These are phyloP conservation scores for Lucifuga dentata DNA, from an alignment of 2,113 vertebrate genomes.

Conservation along the genomic window DNA sequence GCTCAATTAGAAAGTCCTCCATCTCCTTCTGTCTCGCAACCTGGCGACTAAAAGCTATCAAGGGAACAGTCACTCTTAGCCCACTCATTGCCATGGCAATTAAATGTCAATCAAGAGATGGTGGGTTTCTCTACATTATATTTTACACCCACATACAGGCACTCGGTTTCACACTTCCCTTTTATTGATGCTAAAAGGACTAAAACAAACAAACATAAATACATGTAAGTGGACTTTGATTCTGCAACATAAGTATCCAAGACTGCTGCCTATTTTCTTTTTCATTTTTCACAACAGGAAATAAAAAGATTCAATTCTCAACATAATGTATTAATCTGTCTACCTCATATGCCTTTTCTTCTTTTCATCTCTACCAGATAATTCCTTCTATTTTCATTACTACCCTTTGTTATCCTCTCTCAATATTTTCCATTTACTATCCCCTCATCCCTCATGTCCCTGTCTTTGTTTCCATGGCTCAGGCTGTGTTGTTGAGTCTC, in stretches of 20 bases:
- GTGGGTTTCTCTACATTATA: conserved; percentile 42
- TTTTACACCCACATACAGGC: conserved; percentile 65
- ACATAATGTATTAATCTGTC: conserved; percentile 7
- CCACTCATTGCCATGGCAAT: conserved; percentile 75
- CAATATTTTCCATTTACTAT: conserved; percentile 36
- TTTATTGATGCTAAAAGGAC: conserved; percentile 28
- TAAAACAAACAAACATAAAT: conserved; percentile 56
- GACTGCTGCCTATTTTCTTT: not conserved
- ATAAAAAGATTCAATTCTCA: conserved; percentile 19
- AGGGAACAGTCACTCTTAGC: conserved; percentile 49
- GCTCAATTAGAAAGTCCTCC: conserved; percentile 27
- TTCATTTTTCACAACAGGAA: not conserved
- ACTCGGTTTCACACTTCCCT: conserved; percentile 37
- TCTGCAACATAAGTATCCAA: conserved; percentile 37
- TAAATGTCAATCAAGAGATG: conserved; percentile 76
- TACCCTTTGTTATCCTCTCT: conserved; percentile 23
- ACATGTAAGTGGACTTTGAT: conserved; percentile 52
- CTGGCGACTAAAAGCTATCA: conserved; percentile 63
- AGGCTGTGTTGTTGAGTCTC: conserved; percentile 60
- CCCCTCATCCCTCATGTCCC: conserved; percentile 17
- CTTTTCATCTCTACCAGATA: not conserved
- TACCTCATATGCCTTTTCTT: not conserved
- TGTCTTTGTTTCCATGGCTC: conserved; percentile 45
- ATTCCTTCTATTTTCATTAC: not conserved
- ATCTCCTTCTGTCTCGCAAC: conserved; percentile 39